Base-by-base conservation (phyloP, 1,140 invertebrate genomes). In the Neotoxoptera formosana region DNA sequence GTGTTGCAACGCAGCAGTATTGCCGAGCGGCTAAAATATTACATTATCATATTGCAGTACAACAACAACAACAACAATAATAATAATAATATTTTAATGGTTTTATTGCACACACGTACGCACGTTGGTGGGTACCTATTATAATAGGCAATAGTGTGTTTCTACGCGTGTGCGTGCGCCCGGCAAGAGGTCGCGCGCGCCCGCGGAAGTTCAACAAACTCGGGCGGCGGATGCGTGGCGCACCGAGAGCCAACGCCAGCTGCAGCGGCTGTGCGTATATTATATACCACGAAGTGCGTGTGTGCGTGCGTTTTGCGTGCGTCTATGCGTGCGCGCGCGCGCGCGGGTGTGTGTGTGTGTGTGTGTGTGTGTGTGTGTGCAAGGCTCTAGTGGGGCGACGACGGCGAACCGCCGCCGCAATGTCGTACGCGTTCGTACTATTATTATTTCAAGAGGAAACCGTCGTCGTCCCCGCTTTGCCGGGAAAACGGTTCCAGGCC, bases 201-300 rank as follows among this genome's bases (percentile, higher is more conserved):
- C 83, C 86, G 86, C 47, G 86, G 48, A 88, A 88, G 86, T 88
- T 88, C 86, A 88, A 88, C 47, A 88, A 88, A 88, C 86, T 51
- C 25, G 47, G 86, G 83, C 83, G 45, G 86, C 86, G 86, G 86
- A 88, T 88, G 48, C 48, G 47, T 47, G 47, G 41, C 86, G 8
- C 83, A 25, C 41, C 83, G 83, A 36, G 36, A 84, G 83, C 83
- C n/a, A 30, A n/a, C 60, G 81, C 34, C 86, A 88, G 86, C 86
- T 88, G 86, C 86, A 51, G 86, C 4, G 84, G 84, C 60, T 76
- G 60, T 76, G 60, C 60, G 60, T 76, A 76, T 76, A n/a, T n/a
- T n/a, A n/a, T 76, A 76, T 76, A n/a, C 60, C 60, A 76, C 17
- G n/a, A n/a, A n/a, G 60, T 76, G 60, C 30, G 60, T n/a, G n/a